Evolutionary conservation across 2,113 vertebrate species (phyloP).

Genomic region (Urocitellus parryii): DNA sequence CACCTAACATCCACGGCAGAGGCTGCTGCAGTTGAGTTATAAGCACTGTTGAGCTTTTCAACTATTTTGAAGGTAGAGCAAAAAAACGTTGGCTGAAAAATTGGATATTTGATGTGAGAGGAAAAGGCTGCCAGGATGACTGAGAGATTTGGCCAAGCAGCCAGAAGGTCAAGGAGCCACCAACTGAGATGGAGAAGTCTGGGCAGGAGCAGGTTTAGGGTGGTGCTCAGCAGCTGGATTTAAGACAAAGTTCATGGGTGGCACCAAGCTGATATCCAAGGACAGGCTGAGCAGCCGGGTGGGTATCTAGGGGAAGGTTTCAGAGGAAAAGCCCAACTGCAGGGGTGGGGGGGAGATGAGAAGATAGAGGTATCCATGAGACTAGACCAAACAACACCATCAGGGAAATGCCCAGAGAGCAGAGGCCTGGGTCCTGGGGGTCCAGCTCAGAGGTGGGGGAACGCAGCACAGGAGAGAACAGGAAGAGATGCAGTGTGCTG

Average conservation of each 20-base stretch:
- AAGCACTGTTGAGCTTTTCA: neutral
- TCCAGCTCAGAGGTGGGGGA: no score
- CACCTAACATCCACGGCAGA: neutral
- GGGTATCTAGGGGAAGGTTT: neutral
- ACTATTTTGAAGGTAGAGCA: neutral
- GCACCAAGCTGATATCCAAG: neutral
- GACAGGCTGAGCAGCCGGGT: neutral
- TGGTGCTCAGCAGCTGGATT: neutral
- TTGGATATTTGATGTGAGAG: neutral
- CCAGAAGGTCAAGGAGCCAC: neutral
- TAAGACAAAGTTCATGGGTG: neutral
- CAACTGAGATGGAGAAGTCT: neutral
- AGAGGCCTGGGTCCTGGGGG: neutral
- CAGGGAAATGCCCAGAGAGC: neutral
- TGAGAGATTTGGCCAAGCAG: neutral
- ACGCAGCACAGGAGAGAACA: neutral
- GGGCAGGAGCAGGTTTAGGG: no score
- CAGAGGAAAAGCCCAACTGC: neutral
- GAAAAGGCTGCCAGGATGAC: neutral
- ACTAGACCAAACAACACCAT: neutral
- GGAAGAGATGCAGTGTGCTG: fast-evolving
- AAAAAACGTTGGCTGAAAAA: neutral
- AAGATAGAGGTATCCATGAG: neutral
- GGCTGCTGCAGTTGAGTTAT: neutral
- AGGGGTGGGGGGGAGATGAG: neutral